Evolutionary conservation across 2,113 vertebrate species (phyloP).

Genomic region (Eubucco bourcierii): DNA sequence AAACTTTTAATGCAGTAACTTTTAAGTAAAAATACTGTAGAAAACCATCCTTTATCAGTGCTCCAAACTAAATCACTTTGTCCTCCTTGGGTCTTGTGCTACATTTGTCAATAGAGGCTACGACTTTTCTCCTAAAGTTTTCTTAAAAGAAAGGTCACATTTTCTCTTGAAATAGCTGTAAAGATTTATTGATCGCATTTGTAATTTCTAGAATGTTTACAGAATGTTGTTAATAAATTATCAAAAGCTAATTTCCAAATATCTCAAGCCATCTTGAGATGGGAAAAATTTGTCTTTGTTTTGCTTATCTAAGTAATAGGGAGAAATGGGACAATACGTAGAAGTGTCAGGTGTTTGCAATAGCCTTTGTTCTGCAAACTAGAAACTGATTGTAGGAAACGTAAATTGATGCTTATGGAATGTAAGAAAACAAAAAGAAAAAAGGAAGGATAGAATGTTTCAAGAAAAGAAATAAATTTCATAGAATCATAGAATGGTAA

Average conservation of each 20-base stretch:
- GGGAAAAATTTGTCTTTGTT: background rate
- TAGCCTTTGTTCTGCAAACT: background rate
- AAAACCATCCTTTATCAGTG: background rate
- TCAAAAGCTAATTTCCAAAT: background rate
- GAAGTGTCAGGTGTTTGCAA: background rate
- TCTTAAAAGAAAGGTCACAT: background rate
- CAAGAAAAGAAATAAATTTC: background rate
- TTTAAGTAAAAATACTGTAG: background rate
- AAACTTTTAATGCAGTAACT: background rate
- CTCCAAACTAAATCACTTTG: background rate
- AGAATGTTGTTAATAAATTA: slow-evolving; percentile 20
- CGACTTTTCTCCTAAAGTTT: background rate
- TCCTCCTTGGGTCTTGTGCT: background rate
- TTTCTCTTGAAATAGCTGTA: background rate
- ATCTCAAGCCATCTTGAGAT: background rate
- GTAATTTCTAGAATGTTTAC: background rate
- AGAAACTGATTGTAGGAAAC: background rate
- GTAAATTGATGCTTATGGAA: background rate
- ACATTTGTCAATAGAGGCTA: background rate
- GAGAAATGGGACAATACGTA: background rate
- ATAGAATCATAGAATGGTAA: no score
- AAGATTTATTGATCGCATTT: background rate
- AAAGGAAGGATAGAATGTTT: background rate
- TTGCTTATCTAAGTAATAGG: background rate
- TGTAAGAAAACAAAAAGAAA: background rate